Conservation (phyloP, 2,113 vertebrate genomes). For the Mastomys natalensis region DNA sequence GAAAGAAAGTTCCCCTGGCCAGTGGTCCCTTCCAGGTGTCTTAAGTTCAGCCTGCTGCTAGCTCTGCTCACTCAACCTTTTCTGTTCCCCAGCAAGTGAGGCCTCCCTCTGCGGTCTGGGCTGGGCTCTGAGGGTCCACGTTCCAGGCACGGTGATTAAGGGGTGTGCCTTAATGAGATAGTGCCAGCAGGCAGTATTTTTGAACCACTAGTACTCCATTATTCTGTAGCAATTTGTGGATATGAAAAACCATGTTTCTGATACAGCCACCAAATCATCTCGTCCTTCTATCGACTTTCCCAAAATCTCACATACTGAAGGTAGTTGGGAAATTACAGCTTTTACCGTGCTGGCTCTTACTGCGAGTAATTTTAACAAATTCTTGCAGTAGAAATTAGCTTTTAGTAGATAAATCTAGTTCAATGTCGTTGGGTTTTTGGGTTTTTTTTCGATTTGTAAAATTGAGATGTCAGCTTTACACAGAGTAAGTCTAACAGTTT, state of each 20-base stretch:
- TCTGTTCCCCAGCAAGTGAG: not conserved
- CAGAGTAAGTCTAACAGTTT: constrained; percentile 10
- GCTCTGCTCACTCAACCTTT: not conserved
- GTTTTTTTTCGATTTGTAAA: constrained; percentile 46
- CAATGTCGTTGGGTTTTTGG: not conserved
- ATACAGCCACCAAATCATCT: constrained; percentile 23
- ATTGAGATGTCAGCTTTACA: not conserved
- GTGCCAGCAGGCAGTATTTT: not conserved
- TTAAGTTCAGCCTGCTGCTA: not conserved
- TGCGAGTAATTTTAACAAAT: constrained; percentile 65
- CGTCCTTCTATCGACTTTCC: constrained; percentile 11
- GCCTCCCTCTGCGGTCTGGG: not conserved
- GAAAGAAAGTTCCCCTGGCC: not conserved
- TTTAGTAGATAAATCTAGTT: constrained; percentile 57
- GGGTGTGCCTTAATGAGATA: not conserved
- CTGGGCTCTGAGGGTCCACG: not conserved
- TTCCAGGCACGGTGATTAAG: not conserved
- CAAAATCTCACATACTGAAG: constrained; percentile 35
- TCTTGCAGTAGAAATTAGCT: constrained; percentile 59
- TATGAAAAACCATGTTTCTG: constrained; percentile 41
- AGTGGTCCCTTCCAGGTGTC: not conserved
- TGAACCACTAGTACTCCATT: not conserved
- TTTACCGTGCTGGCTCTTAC: constrained; percentile 45
- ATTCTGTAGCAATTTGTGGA: constrained; percentile 42
- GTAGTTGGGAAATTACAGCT: constrained; percentile 60